Base-by-base conservation (phyloP, 2,113 vertebrate species). In the Isurus oxyrinchus region DNA sequence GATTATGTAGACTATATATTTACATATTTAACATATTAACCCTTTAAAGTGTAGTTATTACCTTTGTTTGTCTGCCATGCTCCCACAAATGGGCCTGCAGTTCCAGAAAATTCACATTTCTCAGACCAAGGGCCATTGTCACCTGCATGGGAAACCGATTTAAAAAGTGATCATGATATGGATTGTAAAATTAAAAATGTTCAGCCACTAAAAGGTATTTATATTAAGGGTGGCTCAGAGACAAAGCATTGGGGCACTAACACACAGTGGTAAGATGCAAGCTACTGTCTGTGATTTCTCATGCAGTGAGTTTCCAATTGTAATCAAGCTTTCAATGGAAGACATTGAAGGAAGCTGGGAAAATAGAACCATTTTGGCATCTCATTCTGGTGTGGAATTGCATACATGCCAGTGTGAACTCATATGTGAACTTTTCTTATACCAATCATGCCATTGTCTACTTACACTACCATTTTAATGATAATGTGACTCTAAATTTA, bases 81-180 rank as follows among this genome's bases (percentile, higher is more conserved):
- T 96, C 99, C 99, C 23, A 96, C 63, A 79, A 99, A 99, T 0
- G 99, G 99, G 6, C 99, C 99, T 6, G 97, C 96, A 57, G 97
- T 98, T 96, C 99, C 99, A 0, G 99, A 98, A 96, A 99, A 98
- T 97, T 99, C 98, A 53, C 99, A 99, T 97, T 99, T 99, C 98
- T 99, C 97, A 57, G 99, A 98, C 99, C 99, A 99, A 0, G 99
- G 99, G 0, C 99, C 99, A 0, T 99, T 99, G 98, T 99, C 99
- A 96, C 99, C 99, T 99, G 97, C 94, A 97, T 96, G 94, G 95
- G 90, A 96, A 31, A 96, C 25, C 14, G 25, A 95, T 31, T 72
- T 63, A 72, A 35, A 66, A 95, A 72, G 3, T 72, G 44, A 76
- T 61, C 57, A 40, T 40, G 19, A 63, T 23, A 19, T 66, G 59